phyloP scores from a whole-genome alignment of 2,797 vertebrate genomes.

The Hapalemur alaotrensis region DNA sequence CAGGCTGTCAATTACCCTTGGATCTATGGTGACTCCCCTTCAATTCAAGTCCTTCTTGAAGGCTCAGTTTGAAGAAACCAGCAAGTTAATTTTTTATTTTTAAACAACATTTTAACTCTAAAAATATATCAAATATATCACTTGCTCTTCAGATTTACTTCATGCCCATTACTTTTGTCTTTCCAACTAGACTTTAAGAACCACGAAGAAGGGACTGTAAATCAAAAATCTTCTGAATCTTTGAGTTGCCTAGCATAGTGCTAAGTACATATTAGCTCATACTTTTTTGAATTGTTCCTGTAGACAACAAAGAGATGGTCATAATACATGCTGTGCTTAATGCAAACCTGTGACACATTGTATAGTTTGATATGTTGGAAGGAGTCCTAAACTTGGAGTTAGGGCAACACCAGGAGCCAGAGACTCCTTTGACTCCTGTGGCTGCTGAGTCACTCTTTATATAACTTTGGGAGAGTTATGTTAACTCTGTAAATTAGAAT shows the following conservation, averaged over 20 bases:
- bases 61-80: neutral
- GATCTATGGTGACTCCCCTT: neutral
- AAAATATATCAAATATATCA: neutral
- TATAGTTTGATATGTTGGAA: slow-evolving; percentile 16
- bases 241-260: neutral
- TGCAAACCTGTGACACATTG: slow-evolving; percentile 23
- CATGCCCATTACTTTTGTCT: neutral
- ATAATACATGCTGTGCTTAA: neutral
- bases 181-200: neutral
- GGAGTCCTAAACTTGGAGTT: slow-evolving; percentile 37
- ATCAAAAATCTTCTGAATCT: slow-evolving; percentile 22
- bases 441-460: slow-evolving; percentile 27
- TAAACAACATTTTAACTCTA: slow-evolving; percentile 19
- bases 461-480: neutral
- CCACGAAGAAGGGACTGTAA: neutral
- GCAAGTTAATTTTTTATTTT: neutral
- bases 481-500: neutral
- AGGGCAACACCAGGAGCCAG: neutral
- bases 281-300: neutral
- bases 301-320: neutral
- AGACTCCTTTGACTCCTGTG: neutral
- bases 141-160: neutral
- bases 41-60: neutral
- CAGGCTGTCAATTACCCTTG: neutral
- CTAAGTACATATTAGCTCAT: neutral